phyloP scores from a whole-genome alignment of 2,113 vertebrate genomes.

The Cyphomyrus discorhynchus region DNA sequence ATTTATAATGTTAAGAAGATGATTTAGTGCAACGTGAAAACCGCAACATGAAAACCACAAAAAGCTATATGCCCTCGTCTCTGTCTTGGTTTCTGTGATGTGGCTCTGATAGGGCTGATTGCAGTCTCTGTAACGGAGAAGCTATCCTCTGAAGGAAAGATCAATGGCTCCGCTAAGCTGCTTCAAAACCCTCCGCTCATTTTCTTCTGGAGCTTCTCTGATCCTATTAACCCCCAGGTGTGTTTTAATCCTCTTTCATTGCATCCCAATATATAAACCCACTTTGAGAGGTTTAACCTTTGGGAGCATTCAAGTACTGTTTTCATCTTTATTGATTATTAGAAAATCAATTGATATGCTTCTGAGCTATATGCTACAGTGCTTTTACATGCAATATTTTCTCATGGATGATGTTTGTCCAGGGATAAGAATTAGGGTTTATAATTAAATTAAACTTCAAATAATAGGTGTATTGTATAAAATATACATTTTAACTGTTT shows the following conservation, averaged over 20 bases:
- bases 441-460: not conserved
- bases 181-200: conserved; percentile 62
- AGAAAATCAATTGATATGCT: not conserved
- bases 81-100: conserved; percentile 14
- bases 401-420: not conserved
- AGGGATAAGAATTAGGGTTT: not conserved
- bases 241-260: conserved; percentile 26
- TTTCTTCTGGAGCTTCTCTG: conserved; percentile 75
- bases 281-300: conserved; percentile 4
- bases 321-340: not conserved
- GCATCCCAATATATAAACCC: conserved; percentile 22
- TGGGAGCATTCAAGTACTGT: not conserved
- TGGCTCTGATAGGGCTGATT: conserved; percentile 67
- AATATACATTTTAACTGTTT: not conserved
- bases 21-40: not conserved
- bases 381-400: not conserved
- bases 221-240: conserved; percentile 80
- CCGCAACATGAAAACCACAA: not conserved
- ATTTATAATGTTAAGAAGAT: not conserved
- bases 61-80: not conserved
- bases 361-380: not conserved
- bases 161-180: conserved; percentile 49
- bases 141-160: conserved; percentile 52
- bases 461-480: not conserved
- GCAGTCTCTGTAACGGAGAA: conserved; percentile 64